Conservation (phyloP, 1,140 invertebrate genomes). For the Ridgeia piscesae region DNA sequence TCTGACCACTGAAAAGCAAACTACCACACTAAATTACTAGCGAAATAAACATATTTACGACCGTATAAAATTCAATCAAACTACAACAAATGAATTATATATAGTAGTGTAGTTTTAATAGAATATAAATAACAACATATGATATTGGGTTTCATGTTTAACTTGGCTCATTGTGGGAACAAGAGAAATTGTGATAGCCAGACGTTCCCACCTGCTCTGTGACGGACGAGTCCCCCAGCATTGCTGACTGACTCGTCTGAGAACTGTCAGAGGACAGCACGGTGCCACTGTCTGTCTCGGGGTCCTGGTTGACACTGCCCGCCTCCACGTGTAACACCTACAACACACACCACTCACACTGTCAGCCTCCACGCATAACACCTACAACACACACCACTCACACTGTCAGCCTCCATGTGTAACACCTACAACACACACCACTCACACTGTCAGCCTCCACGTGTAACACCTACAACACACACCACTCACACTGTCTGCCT, state of each 20-base stretch:
- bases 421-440: neutral
- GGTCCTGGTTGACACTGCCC: neutral
- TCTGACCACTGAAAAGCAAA: neutral
- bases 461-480: neutral
- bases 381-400: neutral
- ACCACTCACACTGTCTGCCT: neutral
- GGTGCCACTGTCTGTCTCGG: neutral
- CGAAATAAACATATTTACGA: neutral
- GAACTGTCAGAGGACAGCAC: neutral
- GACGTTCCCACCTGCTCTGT: neutral
- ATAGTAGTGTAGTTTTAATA: neutral
- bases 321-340: conserved; percentile 43
- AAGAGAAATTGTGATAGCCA: neutral
- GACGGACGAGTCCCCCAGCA: neutral
- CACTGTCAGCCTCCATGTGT: neutral
- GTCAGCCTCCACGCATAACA: neutral
- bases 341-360: neutral
- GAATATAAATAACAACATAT: conserved; percentile 12
- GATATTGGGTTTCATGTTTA: neutral
- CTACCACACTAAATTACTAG: too few species aligned
- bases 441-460: neutral
- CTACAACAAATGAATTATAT: too few species aligned
- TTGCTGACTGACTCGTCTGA: neutral
- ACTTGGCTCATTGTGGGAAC: neutral
- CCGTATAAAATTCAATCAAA: neutral